Evolutionary conservation across 1,140 invertebrate species (phyloP), one percentile per base, ranked within the genome.

Genomic region (Tribolium castaneum): DNA sequence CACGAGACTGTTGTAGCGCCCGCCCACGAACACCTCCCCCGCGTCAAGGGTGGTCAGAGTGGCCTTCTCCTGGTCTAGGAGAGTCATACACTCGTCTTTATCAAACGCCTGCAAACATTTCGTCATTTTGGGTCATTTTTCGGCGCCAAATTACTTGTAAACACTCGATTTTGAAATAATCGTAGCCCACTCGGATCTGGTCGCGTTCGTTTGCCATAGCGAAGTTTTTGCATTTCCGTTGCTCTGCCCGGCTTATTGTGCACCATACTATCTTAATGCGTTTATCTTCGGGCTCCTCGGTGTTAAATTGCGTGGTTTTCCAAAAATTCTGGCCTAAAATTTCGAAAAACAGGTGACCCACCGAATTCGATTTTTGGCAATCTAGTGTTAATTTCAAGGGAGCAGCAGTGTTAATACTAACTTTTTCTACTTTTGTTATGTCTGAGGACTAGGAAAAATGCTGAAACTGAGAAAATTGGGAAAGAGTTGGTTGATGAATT

Each of bases 21-120:
- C 97, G 56, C 93, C 97, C 39, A 96, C 91, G 87, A 97, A 99
- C 9, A 98, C 93, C 89, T 98, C 95, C 14, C 97, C 97, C 39
- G 97, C 92, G 88, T 99, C 97, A 4, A 99, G 85, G 0, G 92
- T 92, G 7, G 97, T 95, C 34, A 99, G 87, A 54, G 98, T 94
- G 0, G 94, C 97, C 81, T 92, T 89, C 82, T 94, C 92, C 25
- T 91, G 87, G 86, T 96, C 94, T 22, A 97, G 86, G 83, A 91
- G 86, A 52, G 89, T 86, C 92, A 96, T 96, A 83, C 95, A 97
- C 84, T 95, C 94, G 84, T 96, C 94, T 83, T 93, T 94, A 78
- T 92, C 93, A 80, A 91, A 92, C 6, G 91, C 93, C 90, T 91
- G 12, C 13, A 66, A 52, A 14, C 12, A 13, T 7, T n/a, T 62